Base-by-base conservation (phyloP, 2,113 vertebrate genomes). In the Marmota monax region DNA sequence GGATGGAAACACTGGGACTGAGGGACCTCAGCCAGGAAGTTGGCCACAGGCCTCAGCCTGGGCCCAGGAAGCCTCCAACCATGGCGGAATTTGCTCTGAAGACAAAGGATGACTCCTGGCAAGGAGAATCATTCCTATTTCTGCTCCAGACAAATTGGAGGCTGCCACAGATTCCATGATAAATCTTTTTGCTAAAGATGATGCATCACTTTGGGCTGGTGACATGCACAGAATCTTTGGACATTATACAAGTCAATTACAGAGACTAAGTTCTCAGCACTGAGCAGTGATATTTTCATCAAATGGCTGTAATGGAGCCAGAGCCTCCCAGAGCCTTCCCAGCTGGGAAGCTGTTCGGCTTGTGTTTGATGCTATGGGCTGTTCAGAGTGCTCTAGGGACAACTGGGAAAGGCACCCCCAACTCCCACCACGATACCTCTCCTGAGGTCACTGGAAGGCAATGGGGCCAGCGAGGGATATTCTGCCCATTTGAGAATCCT, bases 231-330 rank as follows among this genome's bases (percentile, higher is more conserved):
- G 95, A 90, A 84, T 88, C 92, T 94, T 93, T 98, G 97, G 96
- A 96, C 78, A 61, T 58, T 70, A 72, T 92, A 97, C 97, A 97
- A 97, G 96, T 97, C 96, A 96, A 98, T 98, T 98, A 97, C 95
- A 0, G 51, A 96, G 88, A 96, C 92, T 85, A 56, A 90, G 82
- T 84, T 95, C 77, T 95, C 92, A 86, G 91, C 88, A 61, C 90
- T 11, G 51, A 96, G 91, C 90, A 63, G 85, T 96, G 92, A 96
- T 83, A 92, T 96, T 95, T 98, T 93, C 96, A 97, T 95, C 34
- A 0, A 92, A 27, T 18, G 32, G 37, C 73, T 97, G 51, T 45
- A 32, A 83, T 2, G 0, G 69, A 94, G 92, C 96, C 96, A 97
- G 84, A n/a, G 37, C 78, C 70, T 95, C 88, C 73, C 63, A 5